Evolutionary conservation across 2,888 invertebrate species (phyloP).

Genomic region (Archips crataeganus): DNA sequence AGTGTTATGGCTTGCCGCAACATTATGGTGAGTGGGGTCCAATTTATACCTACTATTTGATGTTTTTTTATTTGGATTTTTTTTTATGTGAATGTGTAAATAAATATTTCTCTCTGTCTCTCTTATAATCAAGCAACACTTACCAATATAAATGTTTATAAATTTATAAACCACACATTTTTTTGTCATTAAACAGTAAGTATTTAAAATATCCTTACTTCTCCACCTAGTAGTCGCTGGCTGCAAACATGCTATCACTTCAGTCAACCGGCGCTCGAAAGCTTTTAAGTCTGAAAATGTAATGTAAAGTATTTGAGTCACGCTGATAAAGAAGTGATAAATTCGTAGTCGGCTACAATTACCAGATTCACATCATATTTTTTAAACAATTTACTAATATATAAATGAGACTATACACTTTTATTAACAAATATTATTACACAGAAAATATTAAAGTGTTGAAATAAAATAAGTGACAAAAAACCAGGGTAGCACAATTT

Average conservation of each 20-base stretch:
- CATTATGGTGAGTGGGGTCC: no score
- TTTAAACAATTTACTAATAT: not conserved
- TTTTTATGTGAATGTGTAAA: no score
- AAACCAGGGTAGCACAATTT: constrained; percentile 5
- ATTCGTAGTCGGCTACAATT: not conserved
- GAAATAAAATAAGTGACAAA: not conserved
- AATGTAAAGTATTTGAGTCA: constrained; percentile 5
- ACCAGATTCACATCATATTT: not conserved
- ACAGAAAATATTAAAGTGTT: not conserved
- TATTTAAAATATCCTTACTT: constrained; percentile 86
- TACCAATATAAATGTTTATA: no score
- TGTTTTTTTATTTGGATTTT: no score
- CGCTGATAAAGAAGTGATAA: not conserved
- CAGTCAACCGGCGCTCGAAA: constrained; percentile 98
- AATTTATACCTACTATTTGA: no score
- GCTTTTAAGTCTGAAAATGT: constrained; percentile 94
- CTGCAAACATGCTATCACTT: constrained; percentile 98
- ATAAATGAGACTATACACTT: not conserved
- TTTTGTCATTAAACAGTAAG: not conserved
- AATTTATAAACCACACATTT: no score
- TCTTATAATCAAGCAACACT: no score
- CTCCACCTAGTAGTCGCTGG: constrained; percentile 98
- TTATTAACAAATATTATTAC: not conserved
- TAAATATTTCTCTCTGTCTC: no score
- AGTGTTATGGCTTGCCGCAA: no score